Base-by-base conservation (phyloP, 2,888 invertebrate species). In the Leucophenga maculata region DNA sequence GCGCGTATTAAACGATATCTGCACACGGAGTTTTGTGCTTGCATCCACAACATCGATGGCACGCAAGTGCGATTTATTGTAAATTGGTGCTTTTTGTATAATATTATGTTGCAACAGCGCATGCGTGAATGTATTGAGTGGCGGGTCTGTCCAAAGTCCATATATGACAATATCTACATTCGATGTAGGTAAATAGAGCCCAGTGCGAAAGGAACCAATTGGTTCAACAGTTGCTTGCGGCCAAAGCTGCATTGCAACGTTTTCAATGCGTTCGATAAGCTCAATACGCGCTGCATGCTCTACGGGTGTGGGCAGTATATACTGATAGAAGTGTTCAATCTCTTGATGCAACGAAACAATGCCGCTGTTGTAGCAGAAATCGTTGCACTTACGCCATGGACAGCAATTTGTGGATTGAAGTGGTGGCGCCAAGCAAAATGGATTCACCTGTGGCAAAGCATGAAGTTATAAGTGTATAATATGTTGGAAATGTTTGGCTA, bases 1-100 rank as follows among this genome's bases (percentile, higher is more conserved):
- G 39, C 93, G 94, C 94, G 97, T 98, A 90, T 99, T 99, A 91
- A 99, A 99, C 84, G 98, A 97, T 87, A 99, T 98, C 90, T 99
- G 99, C 85, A 97, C 97, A 91, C 95, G 95, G 71, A 99, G 94
- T 77, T 74, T 93, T 90, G 87, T 89, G 85, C 92, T 91, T 78
- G 91, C 91, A 88, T 98, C 97, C 26, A 95, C 97, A 89, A 98
- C 92, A 90, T 98, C 98, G 77, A 99, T 95, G 85, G 99, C 98
- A 99, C 81, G 98, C 98, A 70, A 97, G 96, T 74, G 98, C 98
- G 90, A 96, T 97, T 90, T 97, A 97, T 79, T 98, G 91, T 84
- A 98, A 97, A 91, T 97, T 86, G 94, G 93, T 86, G 93, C 92
- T 86, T 93, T 93, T 86, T 95, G 94, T 69, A 97, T 96, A 76